These are phyloP conservation scores for Carcina quercana DNA, from an alignment of 2,888 invertebrate genomes.

Conservation along the genomic window DNA sequence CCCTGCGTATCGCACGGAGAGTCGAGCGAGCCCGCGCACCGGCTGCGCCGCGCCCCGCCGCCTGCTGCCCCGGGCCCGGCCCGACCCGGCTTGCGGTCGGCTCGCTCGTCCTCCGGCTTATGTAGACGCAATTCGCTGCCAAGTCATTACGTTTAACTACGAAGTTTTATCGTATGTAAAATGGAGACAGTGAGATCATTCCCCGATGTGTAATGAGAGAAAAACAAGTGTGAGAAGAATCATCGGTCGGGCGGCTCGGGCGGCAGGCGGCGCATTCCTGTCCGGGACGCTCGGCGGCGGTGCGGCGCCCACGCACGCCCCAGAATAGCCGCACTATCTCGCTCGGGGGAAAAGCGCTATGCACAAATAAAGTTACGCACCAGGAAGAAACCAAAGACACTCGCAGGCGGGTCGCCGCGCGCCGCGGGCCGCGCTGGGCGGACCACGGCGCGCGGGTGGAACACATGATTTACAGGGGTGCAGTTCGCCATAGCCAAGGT, in stretches of 20 bases:
- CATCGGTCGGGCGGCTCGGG: slow-evolving; percentile 15
- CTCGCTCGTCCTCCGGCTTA: slow-evolving; percentile 25
- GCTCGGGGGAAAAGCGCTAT: slow-evolving; percentile 62
- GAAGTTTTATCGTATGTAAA: slow-evolving; percentile 15
- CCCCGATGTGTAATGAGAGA: slow-evolving; percentile 29
- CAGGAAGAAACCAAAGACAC: slow-evolving; percentile 53
- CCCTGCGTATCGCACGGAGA: slow-evolving; percentile 52
- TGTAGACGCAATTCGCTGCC: slow-evolving; percentile 36
- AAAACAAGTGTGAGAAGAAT: slow-evolving; percentile 25
- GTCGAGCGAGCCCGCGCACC: slow-evolving; percentile 36
- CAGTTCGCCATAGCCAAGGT: slow-evolving; percentile 27
- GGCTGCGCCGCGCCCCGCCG: slow-evolving; percentile 24
- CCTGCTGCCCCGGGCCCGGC: slow-evolving; percentile 29
- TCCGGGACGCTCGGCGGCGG: slow-evolving; percentile 30
- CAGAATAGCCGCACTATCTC: slow-evolving; percentile 62
- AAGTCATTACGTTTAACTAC: slow-evolving; percentile 11
- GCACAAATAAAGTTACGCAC: slow-evolving; percentile 63
- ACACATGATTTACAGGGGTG: slow-evolving; percentile 22
- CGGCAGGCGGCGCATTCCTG: slow-evolving; percentile 21
- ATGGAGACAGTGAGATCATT: slow-evolving; percentile 32
- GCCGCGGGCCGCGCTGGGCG: slow-evolving; percentile 23
- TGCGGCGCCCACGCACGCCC: slow-evolving; percentile 38
- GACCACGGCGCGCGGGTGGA: slow-evolving; percentile 15
- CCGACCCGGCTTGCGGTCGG: slow-evolving; percentile 16
- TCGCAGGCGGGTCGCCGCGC: slow-evolving; percentile 41